Percentiles rank a stretch among this genome's conserved stretches.
Conservation (phyloP, 2,888 invertebrate genomes). For the Drosophila prostipennis region DNA sequence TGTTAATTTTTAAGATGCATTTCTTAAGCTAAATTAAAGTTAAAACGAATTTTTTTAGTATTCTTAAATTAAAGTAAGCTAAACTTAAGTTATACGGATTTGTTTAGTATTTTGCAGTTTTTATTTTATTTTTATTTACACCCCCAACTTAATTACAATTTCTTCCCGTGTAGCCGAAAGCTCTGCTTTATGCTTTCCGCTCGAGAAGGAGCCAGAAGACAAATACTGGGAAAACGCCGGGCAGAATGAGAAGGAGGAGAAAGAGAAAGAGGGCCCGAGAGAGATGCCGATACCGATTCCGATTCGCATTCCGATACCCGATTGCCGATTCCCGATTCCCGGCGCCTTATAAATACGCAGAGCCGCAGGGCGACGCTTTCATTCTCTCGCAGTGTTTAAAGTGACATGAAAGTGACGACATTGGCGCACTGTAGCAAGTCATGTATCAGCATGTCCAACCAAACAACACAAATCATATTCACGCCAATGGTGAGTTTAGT, state of each 20-base stretch:
- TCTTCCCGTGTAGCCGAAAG: constrained; percentile 9
- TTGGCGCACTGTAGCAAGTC: constrained; percentile 84
- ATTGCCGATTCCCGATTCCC: constrained; percentile 26
- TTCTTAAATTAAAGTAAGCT: no score
- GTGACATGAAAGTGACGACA: constrained; percentile 85
- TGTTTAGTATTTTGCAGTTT: no score
- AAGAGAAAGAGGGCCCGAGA: no score
- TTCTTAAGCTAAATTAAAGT: no score
- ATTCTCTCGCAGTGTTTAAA: constrained; percentile 84
- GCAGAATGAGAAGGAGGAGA: neutral
- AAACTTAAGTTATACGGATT: no score
- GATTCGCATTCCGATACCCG: constrained; percentile 13
- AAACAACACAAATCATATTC: constrained; percentile 84
- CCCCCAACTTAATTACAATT: no score
- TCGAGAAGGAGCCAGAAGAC: constrained; percentile 15
- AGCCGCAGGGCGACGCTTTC: constrained; percentile 78
- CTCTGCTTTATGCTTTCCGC: constrained; percentile 6
- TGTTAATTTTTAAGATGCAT: no score
- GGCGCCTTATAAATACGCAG: constrained; percentile 81
- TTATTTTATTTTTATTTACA: no score
- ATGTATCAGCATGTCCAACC: constrained; percentile 85
- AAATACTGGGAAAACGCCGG: constrained; percentile 27
- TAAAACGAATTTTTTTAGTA: no score
- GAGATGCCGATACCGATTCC: constrained; percentile 20
- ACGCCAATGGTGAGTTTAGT: constrained; percentile 83